Evolutionary conservation across 2,113 vertebrate genomes (phyloP).

Genomic region (Taxidea taxus): DNA sequence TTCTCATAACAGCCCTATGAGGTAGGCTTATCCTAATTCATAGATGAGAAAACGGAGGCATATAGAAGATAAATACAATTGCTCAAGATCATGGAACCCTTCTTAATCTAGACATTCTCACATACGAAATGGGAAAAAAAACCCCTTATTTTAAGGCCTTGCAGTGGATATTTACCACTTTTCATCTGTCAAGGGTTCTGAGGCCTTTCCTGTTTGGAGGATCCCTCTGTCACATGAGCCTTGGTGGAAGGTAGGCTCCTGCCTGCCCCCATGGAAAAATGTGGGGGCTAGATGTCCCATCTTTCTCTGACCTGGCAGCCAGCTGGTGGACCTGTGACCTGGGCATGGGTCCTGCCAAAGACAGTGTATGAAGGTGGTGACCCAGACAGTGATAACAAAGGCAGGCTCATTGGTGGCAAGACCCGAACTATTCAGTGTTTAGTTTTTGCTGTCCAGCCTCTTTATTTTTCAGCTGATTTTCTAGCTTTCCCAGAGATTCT

Average conservation of each 20-base stretch:
- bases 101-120: not conserved
- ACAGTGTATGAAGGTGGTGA: not conserved
- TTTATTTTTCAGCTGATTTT: not conserved
- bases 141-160: not conserved
- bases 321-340: not conserved
- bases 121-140: not conserved
- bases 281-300: not conserved
- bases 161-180: not conserved
- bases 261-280: not conserved
- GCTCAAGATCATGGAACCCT: not conserved
- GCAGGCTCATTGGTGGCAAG: not conserved
- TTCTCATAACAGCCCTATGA: not conserved
- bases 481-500: not conserved
- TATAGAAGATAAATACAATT: not conserved
- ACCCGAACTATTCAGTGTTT: not conserved
- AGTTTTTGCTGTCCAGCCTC: not conserved
- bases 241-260: not conserved
- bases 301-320: not conserved
- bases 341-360: not conserved
- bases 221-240: not conserved
- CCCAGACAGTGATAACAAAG: not conserved
- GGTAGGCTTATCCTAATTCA: not conserved
- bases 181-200: not conserved
- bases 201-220: not conserved
- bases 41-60: not conserved